Conservation (phyloP, 1,140 invertebrate species). For the Drosophila gunungcola region DNA sequence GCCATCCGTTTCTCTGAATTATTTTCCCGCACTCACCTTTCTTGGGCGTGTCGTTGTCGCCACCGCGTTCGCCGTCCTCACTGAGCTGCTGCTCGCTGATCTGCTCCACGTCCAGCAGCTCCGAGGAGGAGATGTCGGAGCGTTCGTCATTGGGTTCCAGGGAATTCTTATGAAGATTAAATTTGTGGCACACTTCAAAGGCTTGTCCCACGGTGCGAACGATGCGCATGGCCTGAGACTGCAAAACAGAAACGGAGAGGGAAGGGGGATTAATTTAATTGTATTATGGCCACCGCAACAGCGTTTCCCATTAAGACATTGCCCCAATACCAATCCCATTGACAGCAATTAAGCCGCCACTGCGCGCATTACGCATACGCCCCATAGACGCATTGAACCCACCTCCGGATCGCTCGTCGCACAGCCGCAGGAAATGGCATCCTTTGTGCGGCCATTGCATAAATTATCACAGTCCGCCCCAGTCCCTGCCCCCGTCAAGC, state of each 20-base stretch:
- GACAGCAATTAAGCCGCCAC: conserved; percentile 50
- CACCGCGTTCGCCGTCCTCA: conserved; percentile 87
- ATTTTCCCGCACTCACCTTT: conserved; percentile 86
- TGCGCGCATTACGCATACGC: conserved; percentile 59
- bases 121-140: conserved; percentile 87
- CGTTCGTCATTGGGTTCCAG: conserved; percentile 88
- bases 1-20: background rate
- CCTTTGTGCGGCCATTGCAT: conserved; percentile 75
- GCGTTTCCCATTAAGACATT: conserved; percentile 20
- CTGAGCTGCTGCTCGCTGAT: conserved; percentile 86
- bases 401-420: conserved; percentile 72
- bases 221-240: conserved; percentile 99
- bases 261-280: conserved; percentile 35
- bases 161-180: conserved; percentile 87
- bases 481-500: conserved; percentile 5
- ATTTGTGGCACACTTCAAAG: conserved; percentile 99
- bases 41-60: conserved; percentile 81
- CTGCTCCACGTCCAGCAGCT: conserved; percentile 84
- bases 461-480: conserved; percentile 69
- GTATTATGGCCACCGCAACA: conserved; percentile 1
- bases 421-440: conserved; percentile 59
- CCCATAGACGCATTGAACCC: conserved; percentile 43
- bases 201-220: conserved; percentile 99
- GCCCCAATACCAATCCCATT: background rate
- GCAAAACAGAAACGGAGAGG: conserved; percentile 77